Evolutionary conservation across 2,888 invertebrate genomes (phyloP), one percentile per base, ranked within the genome.

Genomic region (Synergus umbraculus): DNA sequence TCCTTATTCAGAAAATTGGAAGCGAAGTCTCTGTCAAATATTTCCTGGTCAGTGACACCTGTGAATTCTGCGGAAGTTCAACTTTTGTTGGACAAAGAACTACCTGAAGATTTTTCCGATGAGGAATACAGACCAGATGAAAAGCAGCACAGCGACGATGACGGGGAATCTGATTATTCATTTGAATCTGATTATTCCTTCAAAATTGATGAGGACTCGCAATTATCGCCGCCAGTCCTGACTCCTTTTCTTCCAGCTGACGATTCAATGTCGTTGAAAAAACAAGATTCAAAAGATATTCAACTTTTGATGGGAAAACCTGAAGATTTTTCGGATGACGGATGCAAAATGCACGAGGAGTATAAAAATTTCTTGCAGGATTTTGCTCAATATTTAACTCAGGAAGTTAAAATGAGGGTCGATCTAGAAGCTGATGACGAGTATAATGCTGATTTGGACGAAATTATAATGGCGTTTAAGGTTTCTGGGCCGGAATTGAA

Each of bases 401-500:
- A 93, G 91, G 94, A 92, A 60, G 83, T 86, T 29, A 84, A 87
- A 29, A 94, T 94, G 78, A 96, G 96, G 85, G 97, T 97, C 90
- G 96, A 96, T 89, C 96, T 96, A 81, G 96, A 96, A 77, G 94
- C 95, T 69, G 98, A 98, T 93, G 98, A 98, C 0, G 98, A 98
- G 90, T 98, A 97, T 90, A 96, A 97, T 90, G 29, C 29, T 29
- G 29, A 92, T 29, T 29, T 29, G 29, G 29, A 29, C 29, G 29
- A 29, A 29, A 29, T 29, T 29, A 29, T 29, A 29, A 29, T 29
- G 29, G 29, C 29, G 29, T 29, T 29, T 29, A 3, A 29, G 2
- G 29, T 29, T 29, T 29, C 29, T 29, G 29, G 29, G 29, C 29
- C 29, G 29, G 29, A 29, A 29, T 2, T 29, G 3, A 29, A 29